Percentiles rank a stretch among this genome's conserved stretches.
These are phyloP conservation scores for Salvelinus alpinus DNA, from an alignment of 2,113 vertebrate genomes.

Conservation along the genomic window DNA sequence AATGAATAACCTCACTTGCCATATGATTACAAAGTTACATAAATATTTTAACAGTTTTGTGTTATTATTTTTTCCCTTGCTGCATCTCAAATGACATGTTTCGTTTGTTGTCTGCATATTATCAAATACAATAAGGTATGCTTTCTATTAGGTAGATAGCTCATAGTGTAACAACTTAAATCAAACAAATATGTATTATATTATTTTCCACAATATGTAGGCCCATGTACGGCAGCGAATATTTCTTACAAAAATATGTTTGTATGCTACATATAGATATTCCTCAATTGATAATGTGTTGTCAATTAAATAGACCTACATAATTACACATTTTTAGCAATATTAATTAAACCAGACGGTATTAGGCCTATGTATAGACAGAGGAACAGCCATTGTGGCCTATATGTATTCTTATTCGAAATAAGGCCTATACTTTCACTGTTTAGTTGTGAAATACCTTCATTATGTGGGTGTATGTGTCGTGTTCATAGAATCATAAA, in stretches of 20 bases:
- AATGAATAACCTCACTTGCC: background rate
- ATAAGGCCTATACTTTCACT: background rate
- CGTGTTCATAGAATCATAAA: constrained; percentile 61
- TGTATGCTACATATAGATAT: background rate
- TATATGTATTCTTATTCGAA: background rate
- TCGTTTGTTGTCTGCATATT: background rate
- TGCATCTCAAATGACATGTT: background rate
- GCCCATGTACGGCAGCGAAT: background rate
- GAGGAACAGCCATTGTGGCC: background rate
- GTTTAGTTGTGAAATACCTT: constrained; percentile 26
- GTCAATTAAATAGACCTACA: background rate
- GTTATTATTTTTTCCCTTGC: background rate
- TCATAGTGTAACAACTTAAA: too few species aligned
- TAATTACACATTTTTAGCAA: background rate
- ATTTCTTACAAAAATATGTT: background rate
- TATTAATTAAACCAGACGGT: background rate
- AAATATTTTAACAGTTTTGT: background rate
- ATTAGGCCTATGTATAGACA: background rate
- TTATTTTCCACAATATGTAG: background rate
- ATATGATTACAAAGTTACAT: background rate
- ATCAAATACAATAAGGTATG: background rate
- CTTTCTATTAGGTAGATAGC: too few species aligned
- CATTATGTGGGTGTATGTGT: constrained; percentile 49
- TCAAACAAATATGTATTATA: too few species aligned
- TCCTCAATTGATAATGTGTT: background rate